Percentiles rank a stretch among this genome's conserved stretches.
Conservation (phyloP, 2,888 invertebrate genomes). For the Cryptocheilus praepositus region DNA sequence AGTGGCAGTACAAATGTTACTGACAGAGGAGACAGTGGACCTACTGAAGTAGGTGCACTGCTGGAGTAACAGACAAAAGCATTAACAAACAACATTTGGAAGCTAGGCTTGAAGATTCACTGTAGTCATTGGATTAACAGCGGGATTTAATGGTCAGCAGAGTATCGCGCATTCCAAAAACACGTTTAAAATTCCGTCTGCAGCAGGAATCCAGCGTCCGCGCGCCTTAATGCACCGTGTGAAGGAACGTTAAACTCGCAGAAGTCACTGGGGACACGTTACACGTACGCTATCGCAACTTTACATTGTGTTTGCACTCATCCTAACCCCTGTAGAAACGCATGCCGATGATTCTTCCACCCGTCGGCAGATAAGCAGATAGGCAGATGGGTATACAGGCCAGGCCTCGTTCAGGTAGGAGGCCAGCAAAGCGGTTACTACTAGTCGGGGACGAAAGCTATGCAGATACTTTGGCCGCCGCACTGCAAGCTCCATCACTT, state of each 20-base stretch:
- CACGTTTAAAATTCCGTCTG: not conserved
- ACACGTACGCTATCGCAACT: slow-evolving; percentile 52
- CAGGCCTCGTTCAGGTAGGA: slow-evolving; percentile 52
- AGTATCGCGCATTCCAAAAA: no score
- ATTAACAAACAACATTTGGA: no score
- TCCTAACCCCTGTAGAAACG: slow-evolving; percentile 52
- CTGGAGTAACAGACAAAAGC: no score
- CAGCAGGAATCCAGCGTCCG: not conserved
- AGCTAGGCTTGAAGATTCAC: no score
- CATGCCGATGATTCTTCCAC: slow-evolving; percentile 53
- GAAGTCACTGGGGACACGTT: slow-evolving; percentile 39
- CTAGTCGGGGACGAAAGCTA: slow-evolving; percentile 38
- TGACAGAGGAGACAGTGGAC: no score
- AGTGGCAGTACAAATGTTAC: no score
- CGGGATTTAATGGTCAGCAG: no score
- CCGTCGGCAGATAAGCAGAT: slow-evolving; percentile 57
- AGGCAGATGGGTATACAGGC: slow-evolving; percentile 55
- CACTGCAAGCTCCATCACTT: not conserved
- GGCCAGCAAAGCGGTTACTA: slow-evolving; percentile 14
- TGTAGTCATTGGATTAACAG: no score
- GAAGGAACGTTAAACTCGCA: slow-evolving; percentile 34
- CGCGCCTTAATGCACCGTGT: slow-evolving; percentile 19
- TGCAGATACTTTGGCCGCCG: slow-evolving; percentile 33
- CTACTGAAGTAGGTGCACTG: no score
- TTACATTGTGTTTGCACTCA: slow-evolving; percentile 59